Conservation (phyloP, 2,797 vertebrate species). For the Erethizon dorsatum region DNA sequence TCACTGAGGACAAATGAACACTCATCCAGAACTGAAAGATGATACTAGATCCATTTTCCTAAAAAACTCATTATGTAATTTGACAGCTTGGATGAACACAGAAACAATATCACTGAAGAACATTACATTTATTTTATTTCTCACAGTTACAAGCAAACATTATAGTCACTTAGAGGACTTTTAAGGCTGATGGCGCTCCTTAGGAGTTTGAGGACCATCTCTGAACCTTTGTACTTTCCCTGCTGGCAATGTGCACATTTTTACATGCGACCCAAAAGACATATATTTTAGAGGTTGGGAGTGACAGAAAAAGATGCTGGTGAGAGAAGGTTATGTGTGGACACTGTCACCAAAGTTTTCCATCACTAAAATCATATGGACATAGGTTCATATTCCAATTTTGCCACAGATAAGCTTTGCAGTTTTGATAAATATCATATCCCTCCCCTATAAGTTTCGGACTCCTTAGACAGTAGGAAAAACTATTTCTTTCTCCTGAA, state of each 20-base stretch:
- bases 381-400: background rate
- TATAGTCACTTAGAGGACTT: background rate
- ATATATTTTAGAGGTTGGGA: background rate
- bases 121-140: background rate
- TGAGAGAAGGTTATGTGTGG: background rate
- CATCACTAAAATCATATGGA: background rate
- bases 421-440: background rate
- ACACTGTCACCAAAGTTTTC: background rate
- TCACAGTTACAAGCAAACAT: background rate
- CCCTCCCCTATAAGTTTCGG: background rate
- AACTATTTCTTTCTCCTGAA: constrained; percentile 1
- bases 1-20: background rate
- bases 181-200: background rate
- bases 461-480: background rate
- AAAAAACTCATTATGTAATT: background rate
- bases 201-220: background rate
- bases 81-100: background rate
- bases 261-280: background rate
- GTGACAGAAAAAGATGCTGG: background rate
- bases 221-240: background rate
- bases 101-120: background rate
- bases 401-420: background rate
- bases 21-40: background rate
- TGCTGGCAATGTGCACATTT: background rate
- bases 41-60: background rate